These are phyloP conservation scores for Malurus splendens DNA, from an alignment of 2,797 vertebrate genomes.

Conservation along the genomic window DNA sequence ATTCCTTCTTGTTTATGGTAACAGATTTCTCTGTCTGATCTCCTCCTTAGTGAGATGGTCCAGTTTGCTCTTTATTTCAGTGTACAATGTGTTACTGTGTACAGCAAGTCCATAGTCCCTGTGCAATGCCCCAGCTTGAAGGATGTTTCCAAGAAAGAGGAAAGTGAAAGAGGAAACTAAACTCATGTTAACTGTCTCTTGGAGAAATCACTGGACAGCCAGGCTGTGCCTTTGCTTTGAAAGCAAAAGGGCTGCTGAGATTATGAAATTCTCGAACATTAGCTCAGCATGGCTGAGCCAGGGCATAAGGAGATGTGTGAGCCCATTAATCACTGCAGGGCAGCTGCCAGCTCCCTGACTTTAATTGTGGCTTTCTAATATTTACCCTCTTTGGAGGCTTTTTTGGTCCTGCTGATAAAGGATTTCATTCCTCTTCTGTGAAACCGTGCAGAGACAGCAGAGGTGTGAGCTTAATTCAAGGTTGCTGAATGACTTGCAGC, in stretches of 20 bases:
- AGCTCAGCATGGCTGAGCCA: neutral
- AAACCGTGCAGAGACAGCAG: neutral
- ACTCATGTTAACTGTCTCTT: neutral
- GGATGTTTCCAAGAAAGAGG: neutral
- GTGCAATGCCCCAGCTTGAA: neutral
- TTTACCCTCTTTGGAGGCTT: neutral
- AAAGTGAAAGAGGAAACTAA: neutral
- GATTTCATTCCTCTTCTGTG: neutral
- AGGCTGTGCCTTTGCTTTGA: neutral
- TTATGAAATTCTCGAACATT: neutral
- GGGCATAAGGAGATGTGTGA: neutral
- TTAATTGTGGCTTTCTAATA: constrained; percentile 25
- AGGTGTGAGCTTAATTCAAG: constrained; percentile 5
- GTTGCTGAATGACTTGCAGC: constrained; percentile 18
- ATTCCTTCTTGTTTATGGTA: neutral
- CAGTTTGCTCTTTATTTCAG: neutral
- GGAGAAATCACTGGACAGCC: neutral
- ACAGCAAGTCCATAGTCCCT: fast-evolving
- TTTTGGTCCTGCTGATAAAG: constrained; percentile 8
- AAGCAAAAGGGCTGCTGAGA: neutral
- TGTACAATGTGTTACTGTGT: neutral
- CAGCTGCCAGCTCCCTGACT: constrained; percentile 24
- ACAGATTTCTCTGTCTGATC: neutral
- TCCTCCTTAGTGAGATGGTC: neutral
- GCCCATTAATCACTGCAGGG: neutral